These are phyloP conservation scores for Lathronympha strigana DNA, from an alignment of 2,888 invertebrate genomes.

Conservation along the genomic window DNA sequence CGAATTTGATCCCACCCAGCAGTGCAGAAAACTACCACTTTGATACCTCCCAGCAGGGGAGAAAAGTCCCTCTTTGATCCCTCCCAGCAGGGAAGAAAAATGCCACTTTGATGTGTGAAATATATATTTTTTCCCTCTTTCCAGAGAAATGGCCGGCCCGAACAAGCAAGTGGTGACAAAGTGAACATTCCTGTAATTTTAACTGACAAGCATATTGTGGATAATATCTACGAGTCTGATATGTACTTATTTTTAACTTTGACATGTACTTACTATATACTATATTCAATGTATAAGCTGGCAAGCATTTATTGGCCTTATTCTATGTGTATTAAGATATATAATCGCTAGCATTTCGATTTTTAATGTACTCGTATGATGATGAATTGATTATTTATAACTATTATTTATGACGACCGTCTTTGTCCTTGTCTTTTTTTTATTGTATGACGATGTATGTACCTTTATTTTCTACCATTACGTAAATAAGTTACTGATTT, in stretches of 20 bases:
- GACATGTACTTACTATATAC: not conserved
- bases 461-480: no score
- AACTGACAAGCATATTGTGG: conserved; percentile 16
- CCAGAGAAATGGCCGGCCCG: not conserved
- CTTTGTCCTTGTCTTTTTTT: not conserved
- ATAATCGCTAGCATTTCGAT: not conserved
- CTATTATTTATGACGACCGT: not conserved
- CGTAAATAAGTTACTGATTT: no score
- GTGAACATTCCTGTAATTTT: conserved; percentile 21
- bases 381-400: not conserved
- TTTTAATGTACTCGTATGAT: not conserved
- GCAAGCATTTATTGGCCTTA: not conserved
- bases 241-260: conserved; percentile 20
- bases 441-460: not conserved
- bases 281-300: not conserved
- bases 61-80: no score
- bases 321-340: conserved; percentile 5
- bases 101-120: not conserved
- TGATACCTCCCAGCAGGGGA: no score
- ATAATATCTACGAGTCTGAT: conserved; percentile 22
- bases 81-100: no score
- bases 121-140: not conserved
- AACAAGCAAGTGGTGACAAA: not conserved
- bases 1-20: no score
- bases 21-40: no score